Conservation (phyloP, 1,140 invertebrate species). For the Proctacanthus coquilletti region DNA sequence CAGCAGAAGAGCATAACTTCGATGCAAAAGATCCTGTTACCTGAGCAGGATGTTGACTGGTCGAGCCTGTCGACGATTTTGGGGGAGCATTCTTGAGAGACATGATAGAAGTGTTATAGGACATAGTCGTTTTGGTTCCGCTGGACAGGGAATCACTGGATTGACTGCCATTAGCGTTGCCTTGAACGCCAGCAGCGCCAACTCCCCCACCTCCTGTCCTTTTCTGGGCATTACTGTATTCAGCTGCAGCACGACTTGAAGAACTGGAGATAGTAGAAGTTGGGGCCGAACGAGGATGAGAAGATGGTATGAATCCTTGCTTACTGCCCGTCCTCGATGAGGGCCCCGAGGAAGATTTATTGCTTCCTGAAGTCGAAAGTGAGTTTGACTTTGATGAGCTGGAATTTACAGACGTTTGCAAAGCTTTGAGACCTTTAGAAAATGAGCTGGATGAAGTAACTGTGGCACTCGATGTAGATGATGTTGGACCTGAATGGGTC, state of each 20-base stretch:
- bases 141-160: not conserved
- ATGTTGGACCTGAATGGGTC: too few species aligned
- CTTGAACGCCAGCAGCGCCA: too few species aligned
- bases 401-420: too few species aligned
- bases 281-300: too few species aligned
- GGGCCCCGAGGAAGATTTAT: not conserved
- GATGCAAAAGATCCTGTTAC: conserved; percentile 35
- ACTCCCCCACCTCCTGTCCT: too few species aligned
- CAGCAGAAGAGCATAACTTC: too few species aligned
- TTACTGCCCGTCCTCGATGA: not conserved
- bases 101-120: conserved; percentile 45
- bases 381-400: not conserved
- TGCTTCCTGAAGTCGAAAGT: not conserved
- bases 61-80: conserved; percentile 8
- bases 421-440: too few species aligned
- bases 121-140: conserved; percentile 43
- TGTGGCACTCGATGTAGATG: conserved; percentile 6
- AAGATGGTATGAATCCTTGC: too few species aligned
- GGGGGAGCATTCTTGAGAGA: conserved; percentile 28
- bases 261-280: not conserved
- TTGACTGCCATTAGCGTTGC: not conserved
- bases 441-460: conserved; percentile 10
- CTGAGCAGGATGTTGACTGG: conserved; percentile 3
- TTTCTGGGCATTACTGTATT: not conserved
- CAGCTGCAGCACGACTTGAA: not conserved